A percentile compares a stretch with the other conserved stretches of the same genome.
phyloP scores from a whole-genome alignment of 2,113 vertebrate genomes.

The Willisornis vidua region DNA sequence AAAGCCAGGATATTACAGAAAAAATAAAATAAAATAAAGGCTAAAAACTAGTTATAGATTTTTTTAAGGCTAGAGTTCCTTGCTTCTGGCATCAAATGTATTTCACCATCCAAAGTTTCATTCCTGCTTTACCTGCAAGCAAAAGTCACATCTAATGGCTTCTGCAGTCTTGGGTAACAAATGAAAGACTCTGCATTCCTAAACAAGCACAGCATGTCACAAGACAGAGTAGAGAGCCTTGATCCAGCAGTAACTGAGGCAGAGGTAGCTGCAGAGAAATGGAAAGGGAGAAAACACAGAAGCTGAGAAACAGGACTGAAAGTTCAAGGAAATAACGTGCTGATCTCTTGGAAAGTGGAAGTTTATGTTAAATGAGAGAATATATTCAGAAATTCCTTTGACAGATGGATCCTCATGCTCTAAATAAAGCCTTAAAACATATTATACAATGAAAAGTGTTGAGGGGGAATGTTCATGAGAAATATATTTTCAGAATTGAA shows the following conservation, averaged over 20 bases:
- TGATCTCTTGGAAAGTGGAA: not conserved
- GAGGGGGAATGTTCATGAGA: not conserved
- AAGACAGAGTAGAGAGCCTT: not conserved
- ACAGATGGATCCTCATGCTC: not conserved
- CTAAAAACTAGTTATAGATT: not conserved
- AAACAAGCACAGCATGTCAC: not conserved
- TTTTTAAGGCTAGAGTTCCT: not conserved
- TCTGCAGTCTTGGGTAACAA: not conserved
- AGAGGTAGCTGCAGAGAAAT: not conserved
- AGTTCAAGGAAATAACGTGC: not conserved
- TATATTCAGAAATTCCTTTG: slow-evolving; percentile 7
- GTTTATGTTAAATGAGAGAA: not conserved
- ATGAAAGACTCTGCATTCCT: not conserved
- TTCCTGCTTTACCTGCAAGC: not conserved
- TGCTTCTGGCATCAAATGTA: not conserved
- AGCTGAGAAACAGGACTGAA: not conserved
- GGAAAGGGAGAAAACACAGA: not conserved
- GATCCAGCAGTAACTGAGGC: not conserved
- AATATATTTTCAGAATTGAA: slow-evolving; percentile 11
- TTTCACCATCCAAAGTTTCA: not conserved
- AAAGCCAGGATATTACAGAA: not conserved
- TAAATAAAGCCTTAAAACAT: slow-evolving; percentile 3
- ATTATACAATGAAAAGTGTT: not conserved
- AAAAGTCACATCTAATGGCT: not conserved
- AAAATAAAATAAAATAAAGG: not conserved